phyloP scores from a whole-genome alignment of 2,888 invertebrate species.

The Junonia oenone region DNA sequence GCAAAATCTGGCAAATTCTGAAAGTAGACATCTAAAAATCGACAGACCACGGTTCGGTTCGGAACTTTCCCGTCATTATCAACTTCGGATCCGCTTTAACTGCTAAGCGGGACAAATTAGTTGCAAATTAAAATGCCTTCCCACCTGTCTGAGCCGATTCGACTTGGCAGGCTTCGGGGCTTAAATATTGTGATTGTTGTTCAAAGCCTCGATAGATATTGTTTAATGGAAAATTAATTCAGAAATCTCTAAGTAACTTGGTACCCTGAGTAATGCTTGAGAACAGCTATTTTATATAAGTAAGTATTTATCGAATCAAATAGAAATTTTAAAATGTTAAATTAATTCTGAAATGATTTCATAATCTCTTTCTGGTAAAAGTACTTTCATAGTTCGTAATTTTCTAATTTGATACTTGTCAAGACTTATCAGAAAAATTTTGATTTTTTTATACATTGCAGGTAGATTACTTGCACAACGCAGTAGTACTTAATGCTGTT shows the following conservation, averaged over 20 bases:
- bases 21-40: constrained; percentile 26
- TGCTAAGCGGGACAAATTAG: constrained; percentile 58
- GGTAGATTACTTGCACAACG: no score
- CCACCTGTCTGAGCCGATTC: constrained; percentile 69
- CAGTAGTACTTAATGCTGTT: no score
- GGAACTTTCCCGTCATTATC: constrained; percentile 53
- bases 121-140: constrained; percentile 62
- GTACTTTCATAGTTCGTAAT: no score
- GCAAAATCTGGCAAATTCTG: constrained; percentile 8
- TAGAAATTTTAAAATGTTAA: no score
- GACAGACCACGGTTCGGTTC: constrained; percentile 32
- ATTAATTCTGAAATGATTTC: no score
- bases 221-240: not conserved
- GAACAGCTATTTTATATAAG: not conserved
- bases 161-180: constrained; percentile 29
- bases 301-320: no score
- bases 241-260: not conserved
- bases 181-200: constrained; percentile 14
- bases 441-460: no score
- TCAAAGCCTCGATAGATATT: not conserved
- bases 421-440: no score
- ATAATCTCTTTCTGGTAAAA: no score
- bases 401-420: no score
- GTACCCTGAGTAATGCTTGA: not conserved
- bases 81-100: constrained; percentile 69